phyloP scores from a whole-genome alignment of 2,888 invertebrate species.

The Rhopalosiphum nymphaeae region DNA sequence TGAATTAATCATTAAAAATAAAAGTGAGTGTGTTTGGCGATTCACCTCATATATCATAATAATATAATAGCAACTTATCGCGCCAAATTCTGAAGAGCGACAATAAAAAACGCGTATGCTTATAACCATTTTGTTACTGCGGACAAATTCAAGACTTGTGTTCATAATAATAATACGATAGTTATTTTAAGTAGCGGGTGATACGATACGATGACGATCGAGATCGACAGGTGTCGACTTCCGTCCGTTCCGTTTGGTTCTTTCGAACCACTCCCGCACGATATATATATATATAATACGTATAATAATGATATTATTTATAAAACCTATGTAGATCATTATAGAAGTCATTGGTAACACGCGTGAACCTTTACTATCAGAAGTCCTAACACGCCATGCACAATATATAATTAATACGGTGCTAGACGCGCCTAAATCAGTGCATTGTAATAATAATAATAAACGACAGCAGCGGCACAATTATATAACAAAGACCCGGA shows the following conservation, averaged over 20 bases:
- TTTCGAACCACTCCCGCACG: neutral
- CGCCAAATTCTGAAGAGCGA: too few relatives aligned
- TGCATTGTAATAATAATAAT: neutral
- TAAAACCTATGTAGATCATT: constrained; percentile 14
- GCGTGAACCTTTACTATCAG: neutral
- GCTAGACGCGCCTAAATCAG: neutral
- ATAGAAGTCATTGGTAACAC: constrained; percentile 19
- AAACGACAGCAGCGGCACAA: constrained; percentile 15
- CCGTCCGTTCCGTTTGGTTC: neutral
- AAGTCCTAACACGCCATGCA: neutral
- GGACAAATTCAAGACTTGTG: neutral
- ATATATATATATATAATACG: neutral
- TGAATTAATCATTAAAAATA: neutral
- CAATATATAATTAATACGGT: neutral
- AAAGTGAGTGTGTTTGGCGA: too few relatives aligned
- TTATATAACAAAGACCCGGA: neutral
- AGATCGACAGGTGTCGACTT: constrained; percentile 34
- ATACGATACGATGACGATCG: neutral
- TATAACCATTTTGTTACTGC: neutral
- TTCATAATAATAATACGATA: neutral
- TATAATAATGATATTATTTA: constrained; percentile 9
- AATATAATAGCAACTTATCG: too few relatives aligned
- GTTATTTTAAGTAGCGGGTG: neutral
- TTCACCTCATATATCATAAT: too few relatives aligned
- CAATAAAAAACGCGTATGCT: too few relatives aligned